Conservation (phyloP, 2,797 vertebrate species). For the Catostomus latipinnis region DNA sequence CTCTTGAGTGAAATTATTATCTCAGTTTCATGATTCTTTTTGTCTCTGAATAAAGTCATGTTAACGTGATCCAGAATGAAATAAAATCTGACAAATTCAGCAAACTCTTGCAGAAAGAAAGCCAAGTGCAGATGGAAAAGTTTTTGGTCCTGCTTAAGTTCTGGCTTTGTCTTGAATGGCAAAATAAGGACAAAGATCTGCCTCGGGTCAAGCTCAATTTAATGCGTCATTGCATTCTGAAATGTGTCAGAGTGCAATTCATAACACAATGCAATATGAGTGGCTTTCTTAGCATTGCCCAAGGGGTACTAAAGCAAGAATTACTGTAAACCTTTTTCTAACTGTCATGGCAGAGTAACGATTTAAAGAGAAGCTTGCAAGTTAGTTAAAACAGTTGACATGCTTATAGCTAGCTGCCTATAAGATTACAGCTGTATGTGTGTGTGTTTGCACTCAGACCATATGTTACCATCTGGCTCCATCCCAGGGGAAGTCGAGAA, state of each 20-base stretch:
- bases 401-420: too few relatives aligned
- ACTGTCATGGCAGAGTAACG: too few relatives aligned
- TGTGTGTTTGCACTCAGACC: conserved; percentile 4
- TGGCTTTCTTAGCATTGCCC: too few relatives aligned
- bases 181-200: conserved; percentile 16
- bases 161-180: conserved; percentile 13
- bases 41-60: conserved; percentile 8
- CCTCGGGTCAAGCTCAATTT: conserved; percentile 1
- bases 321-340: too few relatives aligned
- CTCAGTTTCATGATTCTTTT: conserved; percentile 14
- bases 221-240: too few relatives aligned
- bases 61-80: conserved; percentile 20
- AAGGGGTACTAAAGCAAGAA: too few relatives aligned
- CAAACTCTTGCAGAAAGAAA: conserved; percentile 16
- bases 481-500: conserved; percentile 13
- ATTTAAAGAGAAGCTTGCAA: too few relatives aligned
- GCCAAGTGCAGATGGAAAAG: conserved; percentile 28
- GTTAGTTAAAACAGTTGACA: too few relatives aligned
- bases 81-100: conserved; percentile 21
- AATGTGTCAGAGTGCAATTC: too few relatives aligned
- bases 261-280: too few relatives aligned
- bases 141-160: conserved; percentile 17
- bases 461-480: conserved; percentile 34
- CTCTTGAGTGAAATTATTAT: conserved; percentile 18
- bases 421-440: too few relatives aligned